Evolutionary conservation across 2,797 vertebrate genomes (phyloP).

Genomic region (Cossypha polioptera): DNA sequence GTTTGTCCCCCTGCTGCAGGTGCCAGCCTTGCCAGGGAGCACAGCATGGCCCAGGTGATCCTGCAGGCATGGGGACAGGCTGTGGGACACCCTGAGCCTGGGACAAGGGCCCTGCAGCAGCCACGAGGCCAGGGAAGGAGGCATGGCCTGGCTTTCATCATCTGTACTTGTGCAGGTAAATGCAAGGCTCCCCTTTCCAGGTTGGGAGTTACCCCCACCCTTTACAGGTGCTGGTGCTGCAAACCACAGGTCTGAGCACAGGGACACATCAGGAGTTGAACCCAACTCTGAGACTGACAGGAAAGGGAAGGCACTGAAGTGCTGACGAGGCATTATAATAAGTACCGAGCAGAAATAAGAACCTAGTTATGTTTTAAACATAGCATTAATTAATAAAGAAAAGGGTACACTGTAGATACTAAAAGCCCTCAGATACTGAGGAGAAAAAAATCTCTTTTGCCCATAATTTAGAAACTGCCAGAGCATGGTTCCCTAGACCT

Average conservation of each 20-base stretch:
- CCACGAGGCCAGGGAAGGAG: background rate
- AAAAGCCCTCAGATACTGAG: slow-evolving; percentile 1
- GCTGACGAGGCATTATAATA: slow-evolving; percentile 10
- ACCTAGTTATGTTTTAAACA: slow-evolving; percentile 56
- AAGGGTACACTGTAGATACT: background rate
- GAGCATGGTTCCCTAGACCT: background rate
- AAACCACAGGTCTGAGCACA: background rate
- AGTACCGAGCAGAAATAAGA: slow-evolving; percentile 24
- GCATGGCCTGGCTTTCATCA: fast-evolving
- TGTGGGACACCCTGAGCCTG: background rate
- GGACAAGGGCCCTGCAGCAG: background rate
- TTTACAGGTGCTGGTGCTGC: background rate
- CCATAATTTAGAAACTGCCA: background rate
- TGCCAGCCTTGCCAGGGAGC: background rate
- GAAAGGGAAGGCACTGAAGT: background rate
- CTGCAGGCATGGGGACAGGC: background rate
- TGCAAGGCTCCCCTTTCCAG: background rate
- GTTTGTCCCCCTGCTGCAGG: background rate
- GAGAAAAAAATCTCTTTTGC: background rate
- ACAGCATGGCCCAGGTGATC: fast-evolving
- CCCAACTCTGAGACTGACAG: fast-evolving
- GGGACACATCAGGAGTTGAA: background rate
- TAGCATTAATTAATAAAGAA: slow-evolving; percentile 67
- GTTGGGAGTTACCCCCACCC: fast-evolving
- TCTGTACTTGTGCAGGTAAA: fast-evolving